Conservation (phyloP, 1,140 invertebrate species). For the Ceratina japonica region DNA sequence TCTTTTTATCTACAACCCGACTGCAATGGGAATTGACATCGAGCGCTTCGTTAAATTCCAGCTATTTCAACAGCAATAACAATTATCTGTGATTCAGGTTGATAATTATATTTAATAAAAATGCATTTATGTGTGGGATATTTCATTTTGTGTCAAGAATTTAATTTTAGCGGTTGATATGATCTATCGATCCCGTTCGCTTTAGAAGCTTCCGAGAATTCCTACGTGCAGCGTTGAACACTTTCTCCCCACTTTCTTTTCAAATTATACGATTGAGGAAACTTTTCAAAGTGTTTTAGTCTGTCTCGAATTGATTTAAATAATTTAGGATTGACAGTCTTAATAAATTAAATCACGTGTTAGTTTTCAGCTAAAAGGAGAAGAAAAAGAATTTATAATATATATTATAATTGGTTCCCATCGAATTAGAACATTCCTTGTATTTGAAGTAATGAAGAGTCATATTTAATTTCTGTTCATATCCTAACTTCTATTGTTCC, state of each 20-base stretch:
- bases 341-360: too few relatives aligned
- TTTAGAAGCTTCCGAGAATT: background rate
- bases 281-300: slow-evolving; percentile 5
- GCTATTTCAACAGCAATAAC: background rate
- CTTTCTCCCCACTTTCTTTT: background rate
- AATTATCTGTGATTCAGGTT: background rate
- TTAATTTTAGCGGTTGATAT: background rate
- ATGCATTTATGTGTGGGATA: background rate
- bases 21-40: background rate
- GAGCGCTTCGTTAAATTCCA: background rate
- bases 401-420: too few relatives aligned
- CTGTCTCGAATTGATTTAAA: slow-evolving; percentile 6
- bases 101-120: background rate
- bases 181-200: background rate
- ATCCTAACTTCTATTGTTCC: too few relatives aligned
- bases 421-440: too few relatives aligned
- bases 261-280: slow-evolving; percentile 1
- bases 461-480: too few relatives aligned
- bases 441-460: too few relatives aligned
- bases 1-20: too few relatives aligned
- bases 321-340: background rate
- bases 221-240: background rate
- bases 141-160: background rate
- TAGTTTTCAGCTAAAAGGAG: too few relatives aligned
- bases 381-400: too few relatives aligned